Evolutionary conservation across 2,888 invertebrate genomes (phyloP).

Genomic region (Drosophila testacea): DNA sequence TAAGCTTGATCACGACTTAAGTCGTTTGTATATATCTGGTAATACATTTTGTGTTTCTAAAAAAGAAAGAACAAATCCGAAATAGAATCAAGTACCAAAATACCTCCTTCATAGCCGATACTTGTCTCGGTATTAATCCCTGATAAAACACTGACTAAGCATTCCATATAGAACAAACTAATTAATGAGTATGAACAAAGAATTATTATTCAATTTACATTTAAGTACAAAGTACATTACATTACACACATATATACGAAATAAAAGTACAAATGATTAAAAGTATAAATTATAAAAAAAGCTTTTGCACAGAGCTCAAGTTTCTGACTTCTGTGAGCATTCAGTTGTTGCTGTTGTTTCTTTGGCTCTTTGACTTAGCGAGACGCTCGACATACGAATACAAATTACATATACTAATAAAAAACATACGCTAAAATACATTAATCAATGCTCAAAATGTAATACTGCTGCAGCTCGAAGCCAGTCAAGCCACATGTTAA

Average conservation of each 20-base stretch:
- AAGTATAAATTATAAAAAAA: slow-evolving; percentile 15
- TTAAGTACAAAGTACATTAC: slow-evolving; percentile 70
- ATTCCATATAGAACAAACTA: slow-evolving; percentile 22
- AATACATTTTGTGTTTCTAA: too few species aligned
- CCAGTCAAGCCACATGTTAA: slow-evolving; percentile 35
- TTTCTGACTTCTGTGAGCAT: slow-evolving; percentile 1
- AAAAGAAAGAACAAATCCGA: too few species aligned
- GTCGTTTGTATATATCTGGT: too few species aligned
- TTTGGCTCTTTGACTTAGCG: slow-evolving; percentile 52
- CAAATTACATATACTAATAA: slow-evolving; percentile 43
- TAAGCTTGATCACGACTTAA: too few species aligned
- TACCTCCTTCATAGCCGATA: too few species aligned
- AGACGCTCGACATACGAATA: slow-evolving; percentile 18
- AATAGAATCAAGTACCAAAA: too few species aligned
- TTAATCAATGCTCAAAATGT: slow-evolving; percentile 57
- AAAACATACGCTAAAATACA: slow-evolving; percentile 54
- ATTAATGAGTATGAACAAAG: slow-evolving; percentile 36
- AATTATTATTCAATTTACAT: slow-evolving; percentile 59
- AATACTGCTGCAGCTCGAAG: slow-evolving; percentile 65
- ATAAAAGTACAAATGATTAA: slow-evolving; percentile 58
- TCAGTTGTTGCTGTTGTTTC: slow-evolving; percentile 29
- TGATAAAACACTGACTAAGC: too few species aligned
- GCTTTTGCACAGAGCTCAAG: slow-evolving; percentile 21
- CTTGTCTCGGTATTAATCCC: too few species aligned
- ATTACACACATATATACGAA: slow-evolving; percentile 42